A percentile compares a stretch with the other conserved stretches of the same genome.
phyloP scores from a whole-genome alignment of 2,113 vertebrate species.

The Cochlearius cochlearius region DNA sequence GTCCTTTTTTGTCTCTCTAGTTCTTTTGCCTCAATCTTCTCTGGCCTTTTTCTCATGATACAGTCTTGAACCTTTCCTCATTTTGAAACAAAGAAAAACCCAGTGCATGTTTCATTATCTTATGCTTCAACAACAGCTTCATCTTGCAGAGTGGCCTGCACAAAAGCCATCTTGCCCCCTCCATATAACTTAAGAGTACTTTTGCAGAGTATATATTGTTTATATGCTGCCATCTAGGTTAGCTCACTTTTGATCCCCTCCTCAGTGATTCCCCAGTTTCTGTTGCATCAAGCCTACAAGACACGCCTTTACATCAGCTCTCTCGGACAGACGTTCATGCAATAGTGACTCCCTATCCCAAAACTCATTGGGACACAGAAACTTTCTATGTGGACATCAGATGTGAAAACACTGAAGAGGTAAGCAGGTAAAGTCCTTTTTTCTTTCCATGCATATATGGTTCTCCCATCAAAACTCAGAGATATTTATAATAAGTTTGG shows the following conservation, averaged over 20 bases:
- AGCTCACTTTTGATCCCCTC: background rate
- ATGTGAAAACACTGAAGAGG: background rate
- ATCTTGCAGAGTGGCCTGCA: background rate
- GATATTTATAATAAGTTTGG: background rate
- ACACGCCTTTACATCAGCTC: background rate
- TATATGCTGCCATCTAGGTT: background rate
- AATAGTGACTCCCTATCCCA: background rate
- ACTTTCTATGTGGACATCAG: background rate
- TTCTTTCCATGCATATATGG: accelerated
- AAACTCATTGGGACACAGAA: background rate
- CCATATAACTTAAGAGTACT: background rate
- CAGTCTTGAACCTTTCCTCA: background rate
- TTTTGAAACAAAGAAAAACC: background rate
- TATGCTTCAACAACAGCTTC: background rate
- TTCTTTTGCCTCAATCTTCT: background rate
- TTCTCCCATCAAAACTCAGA: background rate
- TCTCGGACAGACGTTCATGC: background rate
- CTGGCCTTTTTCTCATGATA: background rate
- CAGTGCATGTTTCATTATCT: background rate
- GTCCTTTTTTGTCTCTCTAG: background rate
- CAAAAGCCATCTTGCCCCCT: background rate
- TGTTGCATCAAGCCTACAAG: background rate
- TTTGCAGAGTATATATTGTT: background rate
- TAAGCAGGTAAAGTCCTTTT: background rate
- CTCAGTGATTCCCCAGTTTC: background rate